Base-by-base conservation (phyloP, 2,113 vertebrate genomes). In the Solea senegalensis region DNA sequence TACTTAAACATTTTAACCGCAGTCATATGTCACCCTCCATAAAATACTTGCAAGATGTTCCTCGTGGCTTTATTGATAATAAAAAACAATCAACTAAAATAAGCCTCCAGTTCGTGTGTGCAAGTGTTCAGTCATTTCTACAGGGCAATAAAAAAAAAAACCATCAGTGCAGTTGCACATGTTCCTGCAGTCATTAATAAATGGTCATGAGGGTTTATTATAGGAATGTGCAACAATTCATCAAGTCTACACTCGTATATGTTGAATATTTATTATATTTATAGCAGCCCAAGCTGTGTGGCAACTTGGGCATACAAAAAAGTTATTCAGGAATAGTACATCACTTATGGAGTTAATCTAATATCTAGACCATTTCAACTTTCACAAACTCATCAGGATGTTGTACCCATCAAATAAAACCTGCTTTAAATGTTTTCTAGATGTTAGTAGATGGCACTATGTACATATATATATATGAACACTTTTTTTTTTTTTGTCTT, bases 171-270 rank as follows among this genome's bases (percentile, higher is more conserved):
- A 16, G 14, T 57, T 41, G 55, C 56, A 59, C 27, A 3, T 62
- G 27, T 62, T 48, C 13, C 44, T 15, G 15, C 3, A 62, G 26
- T 27, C 58, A 48, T 62, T 62, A 45, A 62, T 28, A 48, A 48
- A 48, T 62, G 21, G 21, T 28, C 26, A 10, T 10, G 26, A n/a
- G 44, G 26, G 21, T 28, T 62, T 48, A 48, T 14, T 45, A 48
- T 41, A 27, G 9, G 6, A 8, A 1, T 62, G 27, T 21, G 28
- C 59, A 9, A 62, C 6, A 5, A 62, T 62, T 62, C 59, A 62
- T 62, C 59, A 62, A 62, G 59, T 48, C 44, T 34, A 11, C 59
- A 28, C 21, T 62, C 28, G n/a, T 62, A 15, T 15, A 28, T 62
- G 59, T 34, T 62, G 59, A 62, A 62, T 62, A 28, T 62, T 62